These are phyloP conservation scores for Origma solitaria DNA, from an alignment of 2,113 vertebrate genomes.

Conservation along the genomic window DNA sequence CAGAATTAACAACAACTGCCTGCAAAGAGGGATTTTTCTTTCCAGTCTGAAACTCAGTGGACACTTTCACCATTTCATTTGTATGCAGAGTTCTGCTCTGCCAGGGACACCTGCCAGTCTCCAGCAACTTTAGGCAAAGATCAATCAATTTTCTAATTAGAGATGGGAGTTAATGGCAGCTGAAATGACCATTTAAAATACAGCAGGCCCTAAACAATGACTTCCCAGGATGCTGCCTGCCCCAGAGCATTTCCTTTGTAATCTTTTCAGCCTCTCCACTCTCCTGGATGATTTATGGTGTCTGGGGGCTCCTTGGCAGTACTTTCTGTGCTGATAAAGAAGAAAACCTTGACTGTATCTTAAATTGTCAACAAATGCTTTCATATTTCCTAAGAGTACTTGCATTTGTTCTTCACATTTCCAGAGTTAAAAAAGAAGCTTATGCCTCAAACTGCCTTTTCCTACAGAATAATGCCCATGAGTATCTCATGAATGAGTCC, in stretches of 20 bases:
- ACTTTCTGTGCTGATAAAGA: neutral
- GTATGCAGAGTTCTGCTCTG: neutral
- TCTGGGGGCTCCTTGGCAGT: neutral
- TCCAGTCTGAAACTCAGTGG: neutral
- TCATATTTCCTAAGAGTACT: neutral
- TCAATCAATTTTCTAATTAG: slow-evolving; percentile 22
- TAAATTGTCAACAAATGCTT: neutral
- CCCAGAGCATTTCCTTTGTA: neutral
- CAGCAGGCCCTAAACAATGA: neutral
- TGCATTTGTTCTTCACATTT: neutral
- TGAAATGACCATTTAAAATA: neutral
- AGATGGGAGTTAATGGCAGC: neutral
- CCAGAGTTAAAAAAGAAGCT: neutral
- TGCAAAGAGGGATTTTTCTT: neutral
- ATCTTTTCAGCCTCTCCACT: neutral
- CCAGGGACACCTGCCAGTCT: neutral
- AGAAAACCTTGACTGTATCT: neutral
- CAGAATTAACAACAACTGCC: neutral
- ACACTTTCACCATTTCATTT: neutral
- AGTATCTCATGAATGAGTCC: neutral
- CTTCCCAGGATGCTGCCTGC: neutral
- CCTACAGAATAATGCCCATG: neutral
- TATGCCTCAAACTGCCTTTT: neutral
- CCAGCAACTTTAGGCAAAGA: neutral
- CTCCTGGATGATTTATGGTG: slow-evolving; percentile 1